Evolutionary conservation across 2,888 invertebrate species (phyloP).

Genomic region (Thalpophila matura): DNA sequence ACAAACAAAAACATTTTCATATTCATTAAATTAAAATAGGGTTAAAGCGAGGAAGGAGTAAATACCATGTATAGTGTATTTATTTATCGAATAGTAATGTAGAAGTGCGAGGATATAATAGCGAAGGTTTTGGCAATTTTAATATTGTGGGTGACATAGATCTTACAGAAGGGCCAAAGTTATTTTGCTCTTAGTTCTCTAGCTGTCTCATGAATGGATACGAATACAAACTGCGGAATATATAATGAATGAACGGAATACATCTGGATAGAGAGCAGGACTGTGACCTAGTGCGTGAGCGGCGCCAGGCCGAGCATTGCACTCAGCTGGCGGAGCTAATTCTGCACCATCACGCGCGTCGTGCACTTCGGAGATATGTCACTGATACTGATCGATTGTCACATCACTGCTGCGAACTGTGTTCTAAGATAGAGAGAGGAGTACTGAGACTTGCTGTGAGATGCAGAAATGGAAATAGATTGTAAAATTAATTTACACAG

Average conservation of each 20-base stretch:
- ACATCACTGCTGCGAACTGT: conserved; percentile 21
- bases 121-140: conserved; percentile 1
- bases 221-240: conserved; percentile 34
- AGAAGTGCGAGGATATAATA: not conserved
- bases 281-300: conserved; percentile 63
- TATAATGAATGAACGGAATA: conserved; percentile 54
- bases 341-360: conserved; percentile 45
- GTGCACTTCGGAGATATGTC: conserved; percentile 17
- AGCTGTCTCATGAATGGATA: conserved; percentile 39
- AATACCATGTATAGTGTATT: not conserved
- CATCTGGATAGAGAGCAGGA: conserved; percentile 56
- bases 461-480: conserved; percentile 11
- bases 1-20: conserved; percentile 20
- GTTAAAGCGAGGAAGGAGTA: conserved; percentile 6
- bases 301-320: conserved; percentile 63
- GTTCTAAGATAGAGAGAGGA: conserved; percentile 11
- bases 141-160: not conserved
- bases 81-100: not conserved
- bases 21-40: conserved; percentile 26
- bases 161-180: not conserved
- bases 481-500: conserved; percentile 1
- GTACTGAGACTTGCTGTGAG: conserved; percentile 3
- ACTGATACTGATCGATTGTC: conserved; percentile 47
- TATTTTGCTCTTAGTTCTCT: not conserved
- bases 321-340: conserved; percentile 54